Evolutionary conservation across 2,113 vertebrate genomes (phyloP).

Genomic region (Saimiri boliviensis): DNA sequence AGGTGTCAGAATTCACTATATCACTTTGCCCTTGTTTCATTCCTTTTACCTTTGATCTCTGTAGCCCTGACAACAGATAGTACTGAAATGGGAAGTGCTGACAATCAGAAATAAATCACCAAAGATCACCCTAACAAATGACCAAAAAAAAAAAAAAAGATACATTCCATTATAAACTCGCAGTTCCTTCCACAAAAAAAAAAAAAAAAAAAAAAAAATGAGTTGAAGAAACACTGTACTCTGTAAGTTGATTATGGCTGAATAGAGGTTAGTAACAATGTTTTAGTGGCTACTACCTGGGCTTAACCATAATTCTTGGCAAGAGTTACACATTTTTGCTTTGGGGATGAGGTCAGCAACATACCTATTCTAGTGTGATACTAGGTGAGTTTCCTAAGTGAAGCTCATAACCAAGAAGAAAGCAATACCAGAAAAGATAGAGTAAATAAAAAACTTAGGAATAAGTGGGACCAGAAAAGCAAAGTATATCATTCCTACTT

Average conservation of each 20-base stretch:
- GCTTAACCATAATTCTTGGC: background rate
- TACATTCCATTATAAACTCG: background rate
- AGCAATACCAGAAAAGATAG: background rate
- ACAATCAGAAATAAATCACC: background rate
- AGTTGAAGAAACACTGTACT: background rate
- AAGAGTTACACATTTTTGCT: background rate
- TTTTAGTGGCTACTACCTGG: background rate
- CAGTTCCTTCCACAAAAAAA: background rate
- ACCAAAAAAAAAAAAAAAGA: background rate
- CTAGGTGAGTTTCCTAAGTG: background rate
- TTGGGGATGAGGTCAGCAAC: background rate
- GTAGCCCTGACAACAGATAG: background rate
- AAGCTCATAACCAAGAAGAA: background rate
- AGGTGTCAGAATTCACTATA: background rate
- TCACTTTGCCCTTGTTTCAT: background rate
- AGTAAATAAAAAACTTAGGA: background rate
- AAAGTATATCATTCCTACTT: background rate
- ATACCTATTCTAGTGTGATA: background rate
- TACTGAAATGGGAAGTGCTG: background rate
- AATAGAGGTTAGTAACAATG: background rate
- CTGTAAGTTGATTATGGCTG: background rate
- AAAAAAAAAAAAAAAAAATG: background rate
- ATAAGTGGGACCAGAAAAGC: background rate
- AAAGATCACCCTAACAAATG: background rate
- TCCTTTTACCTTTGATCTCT: conserved; percentile 26